These are phyloP conservation scores for Reticulitermes lucifugus DNA, from an alignment of 2,888 invertebrate genomes.

Conservation along the genomic window DNA sequence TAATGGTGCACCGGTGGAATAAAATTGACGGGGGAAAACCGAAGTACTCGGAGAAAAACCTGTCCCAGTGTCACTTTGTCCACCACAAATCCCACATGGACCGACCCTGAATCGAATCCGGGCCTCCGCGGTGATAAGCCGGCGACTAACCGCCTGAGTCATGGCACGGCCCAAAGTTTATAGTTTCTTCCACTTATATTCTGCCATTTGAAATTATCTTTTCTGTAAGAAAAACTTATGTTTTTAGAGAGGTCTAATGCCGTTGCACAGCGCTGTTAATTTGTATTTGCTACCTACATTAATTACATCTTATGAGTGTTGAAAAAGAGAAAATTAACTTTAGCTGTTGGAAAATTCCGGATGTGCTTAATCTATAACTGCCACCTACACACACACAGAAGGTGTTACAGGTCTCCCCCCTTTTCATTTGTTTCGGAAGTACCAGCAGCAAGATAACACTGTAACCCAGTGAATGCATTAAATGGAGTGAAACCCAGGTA, in stretches of 20 bases:
- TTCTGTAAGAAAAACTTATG: not conserved
- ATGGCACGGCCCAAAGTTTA: not conserved
- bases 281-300: not conserved
- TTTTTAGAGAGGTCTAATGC: not conserved
- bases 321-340: not conserved
- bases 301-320: not conserved
- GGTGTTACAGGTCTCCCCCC: no score
- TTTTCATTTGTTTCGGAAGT: not conserved
- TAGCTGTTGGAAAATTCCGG: conserved; percentile 1
- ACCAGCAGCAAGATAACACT: not conserved
- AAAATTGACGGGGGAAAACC: no score
- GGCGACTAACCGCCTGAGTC: no score
- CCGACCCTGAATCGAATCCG: no score
- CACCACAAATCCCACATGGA: no score
- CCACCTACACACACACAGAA: not conserved
- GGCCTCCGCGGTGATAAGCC: no score
- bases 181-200: not conserved
- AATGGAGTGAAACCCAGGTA: not conserved
- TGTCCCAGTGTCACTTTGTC: no score
- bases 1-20: no score
- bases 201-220: not conserved
- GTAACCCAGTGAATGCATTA: not conserved
- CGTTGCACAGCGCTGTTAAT: not conserved
- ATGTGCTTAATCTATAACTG: conserved; percentile 21
- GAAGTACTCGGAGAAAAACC: no score